A percentile compares a stretch with the other conserved stretches of the same genome.
Conservation (phyloP, 2,113 vertebrate species). For the Trogon surrucura region DNA sequence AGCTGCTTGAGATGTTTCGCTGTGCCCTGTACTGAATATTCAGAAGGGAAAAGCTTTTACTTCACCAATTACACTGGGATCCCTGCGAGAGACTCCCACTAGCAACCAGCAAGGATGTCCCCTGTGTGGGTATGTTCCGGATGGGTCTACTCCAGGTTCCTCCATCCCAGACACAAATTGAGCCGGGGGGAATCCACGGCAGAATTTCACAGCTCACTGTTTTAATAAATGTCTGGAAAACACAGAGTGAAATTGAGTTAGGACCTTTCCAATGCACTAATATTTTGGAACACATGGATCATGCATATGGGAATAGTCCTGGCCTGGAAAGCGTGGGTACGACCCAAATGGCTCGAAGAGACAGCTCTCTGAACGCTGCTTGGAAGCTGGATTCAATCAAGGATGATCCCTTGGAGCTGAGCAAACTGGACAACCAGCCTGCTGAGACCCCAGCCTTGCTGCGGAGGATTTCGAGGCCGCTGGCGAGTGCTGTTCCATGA, state of each 20-base stretch:
- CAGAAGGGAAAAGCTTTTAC: not conserved
- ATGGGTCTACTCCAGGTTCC: not conserved
- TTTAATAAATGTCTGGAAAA: slow-evolving; percentile 44
- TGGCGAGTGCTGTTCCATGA: not conserved
- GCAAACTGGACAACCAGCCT: not conserved
- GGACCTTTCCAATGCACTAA: slow-evolving; percentile 13
- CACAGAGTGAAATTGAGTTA: not conserved
- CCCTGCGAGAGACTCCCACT: fast-evolving
- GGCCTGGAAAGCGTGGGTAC: not conserved
- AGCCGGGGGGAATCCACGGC: not conserved
- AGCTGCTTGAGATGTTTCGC: not conserved
- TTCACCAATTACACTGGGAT: not conserved
- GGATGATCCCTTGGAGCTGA: not conserved
- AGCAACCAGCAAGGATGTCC: not conserved
- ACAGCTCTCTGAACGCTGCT: not conserved
- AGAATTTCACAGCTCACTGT: slow-evolving; percentile 38
- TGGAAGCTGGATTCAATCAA: slow-evolving; percentile 1
- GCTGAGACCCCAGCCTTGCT: not conserved
- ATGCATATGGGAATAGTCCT: slow-evolving; percentile 7
- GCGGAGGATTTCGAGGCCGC: not conserved
- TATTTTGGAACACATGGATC: slow-evolving; percentile 27
- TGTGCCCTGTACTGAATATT: not conserved
- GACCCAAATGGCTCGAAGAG: not conserved
- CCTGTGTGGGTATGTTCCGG: fast-evolving
- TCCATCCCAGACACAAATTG: not conserved